Conservation (phyloP, 1,140 invertebrate genomes). For the Diorhabda elongata region DNA sequence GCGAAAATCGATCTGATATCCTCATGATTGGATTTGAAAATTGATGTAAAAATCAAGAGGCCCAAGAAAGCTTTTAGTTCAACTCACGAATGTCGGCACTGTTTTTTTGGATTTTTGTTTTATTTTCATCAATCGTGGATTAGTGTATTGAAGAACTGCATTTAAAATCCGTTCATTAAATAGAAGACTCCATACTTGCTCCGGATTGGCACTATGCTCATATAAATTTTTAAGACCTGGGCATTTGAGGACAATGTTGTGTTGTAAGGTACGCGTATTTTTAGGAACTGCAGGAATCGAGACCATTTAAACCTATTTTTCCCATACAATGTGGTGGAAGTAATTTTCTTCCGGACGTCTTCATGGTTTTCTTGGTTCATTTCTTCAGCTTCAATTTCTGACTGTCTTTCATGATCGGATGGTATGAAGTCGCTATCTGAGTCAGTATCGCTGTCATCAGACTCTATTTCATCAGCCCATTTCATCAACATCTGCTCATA, state of each 20-base stretch:
- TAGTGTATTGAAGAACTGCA: not conserved
- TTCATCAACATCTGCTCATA: too few relatives aligned
- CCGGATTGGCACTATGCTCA: not conserved
- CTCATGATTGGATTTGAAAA: not conserved
- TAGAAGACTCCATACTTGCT: not conserved
- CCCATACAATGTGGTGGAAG: not conserved
- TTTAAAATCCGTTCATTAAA: not conserved
- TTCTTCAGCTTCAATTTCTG: too few relatives aligned
- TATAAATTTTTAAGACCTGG: too few relatives aligned
- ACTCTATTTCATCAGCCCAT: too few relatives aligned
- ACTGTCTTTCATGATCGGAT: too few relatives aligned
- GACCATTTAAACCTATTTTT: constrained; percentile 1
- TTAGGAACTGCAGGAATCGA: not conserved
- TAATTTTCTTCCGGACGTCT: too few relatives aligned
- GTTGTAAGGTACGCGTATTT: not conserved
- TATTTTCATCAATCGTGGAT: not conserved
- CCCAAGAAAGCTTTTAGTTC: not conserved
- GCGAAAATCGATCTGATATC: not conserved
- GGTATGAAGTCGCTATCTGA: too few relatives aligned
- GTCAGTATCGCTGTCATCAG: too few relatives aligned
- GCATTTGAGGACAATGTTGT: not conserved
- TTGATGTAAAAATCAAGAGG: not conserved
- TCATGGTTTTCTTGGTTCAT: too few relatives aligned
- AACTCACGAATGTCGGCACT: not conserved
- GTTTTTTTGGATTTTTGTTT: not conserved